phyloP scores from a whole-genome alignment of 1,140 invertebrate species.

The Orchesella cincta region DNA sequence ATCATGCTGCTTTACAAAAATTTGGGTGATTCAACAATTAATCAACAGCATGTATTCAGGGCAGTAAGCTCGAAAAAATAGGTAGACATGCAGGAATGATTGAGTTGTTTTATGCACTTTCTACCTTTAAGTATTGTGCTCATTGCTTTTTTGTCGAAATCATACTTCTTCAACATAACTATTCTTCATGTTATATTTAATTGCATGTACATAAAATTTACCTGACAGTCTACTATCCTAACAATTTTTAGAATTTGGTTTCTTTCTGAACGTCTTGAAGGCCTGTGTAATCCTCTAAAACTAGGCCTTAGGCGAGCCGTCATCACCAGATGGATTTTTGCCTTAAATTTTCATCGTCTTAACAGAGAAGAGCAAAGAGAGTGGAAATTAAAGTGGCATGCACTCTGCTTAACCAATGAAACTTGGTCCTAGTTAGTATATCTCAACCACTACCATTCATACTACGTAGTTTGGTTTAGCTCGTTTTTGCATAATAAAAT shows the following conservation, averaged over 20 bases:
- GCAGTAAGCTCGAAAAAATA: too few relatives aligned
- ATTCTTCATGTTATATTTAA: not conserved
- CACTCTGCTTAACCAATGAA: not conserved
- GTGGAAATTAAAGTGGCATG: slow-evolving; percentile 14
- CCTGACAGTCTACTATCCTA: too few relatives aligned
- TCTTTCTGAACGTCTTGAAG: not conserved
- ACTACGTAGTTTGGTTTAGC: too few relatives aligned
- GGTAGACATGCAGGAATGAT: too few relatives aligned
- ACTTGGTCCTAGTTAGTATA: not conserved
- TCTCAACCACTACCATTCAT: too few relatives aligned
- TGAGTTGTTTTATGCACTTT: too few relatives aligned
- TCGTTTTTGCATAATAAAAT: not conserved
- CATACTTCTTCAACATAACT: too few relatives aligned
- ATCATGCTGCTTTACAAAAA: too few relatives aligned
- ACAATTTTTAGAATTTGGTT: not conserved
- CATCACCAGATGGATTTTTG: slow-evolving; percentile 8
- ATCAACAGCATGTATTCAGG: too few relatives aligned
- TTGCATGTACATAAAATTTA: not conserved
- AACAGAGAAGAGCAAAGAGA: not conserved
- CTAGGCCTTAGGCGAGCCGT: not conserved
- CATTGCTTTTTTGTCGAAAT: too few relatives aligned
- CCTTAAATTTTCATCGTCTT: not conserved
- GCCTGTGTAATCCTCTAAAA: not conserved
- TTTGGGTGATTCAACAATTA: too few relatives aligned
- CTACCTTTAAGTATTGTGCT: too few relatives aligned